Evolutionary conservation across 64 coral and sea anemone species (phyloP), one percentile per base, ranked within the genome.

Genomic region (Orbicella faveolata): DNA sequence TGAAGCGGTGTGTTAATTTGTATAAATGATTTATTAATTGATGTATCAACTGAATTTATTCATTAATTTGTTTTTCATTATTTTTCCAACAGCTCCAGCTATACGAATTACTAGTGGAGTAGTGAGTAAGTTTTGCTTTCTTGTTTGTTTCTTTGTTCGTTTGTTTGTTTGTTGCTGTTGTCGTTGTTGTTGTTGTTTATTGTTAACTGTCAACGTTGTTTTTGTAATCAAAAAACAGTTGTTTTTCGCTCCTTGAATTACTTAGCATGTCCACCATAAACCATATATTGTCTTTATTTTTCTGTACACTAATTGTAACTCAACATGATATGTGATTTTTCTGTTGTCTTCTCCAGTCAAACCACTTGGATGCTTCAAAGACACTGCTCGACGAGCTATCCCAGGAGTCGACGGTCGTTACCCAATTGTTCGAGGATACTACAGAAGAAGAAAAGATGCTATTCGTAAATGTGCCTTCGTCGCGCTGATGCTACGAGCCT

Each of bases 401-500:
- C 87, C 87, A 76, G 87, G 72, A 61, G 14, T 25, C 2, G 73
- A 76, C 9, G 87, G 87, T n/a, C 67, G 48, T 72, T 39, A 85
- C 44, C 21, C 68, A 5, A 23, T 85, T 6, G 68, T 85, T 11
- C 20, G 25, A 72, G 82, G 68, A 63, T 85, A 87, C 51, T 92
- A 78, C 57, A 35, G 54, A 65, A 52, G 35, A 66, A 39, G 72
- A 79, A 55, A 25, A 1, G 74, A 76, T 61, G 81, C 90, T 36
- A 79, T 92, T 61, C 18, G 44, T 41, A 92, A 92, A 69, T 92
- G 90, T 54, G 90, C 90, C 6, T 23, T 86, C 1, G 81, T 67
- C 64, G 74, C 83, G 21, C 9, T 73, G 23, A 48, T 57, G 66
- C 25, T 52, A 34, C 73, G 90, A 14, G 76, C 21, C 73, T 52